Evolutionary conservation across 2,797 vertebrate species (phyloP).

Genomic region (Gastrophryne carolinensis): DNA sequence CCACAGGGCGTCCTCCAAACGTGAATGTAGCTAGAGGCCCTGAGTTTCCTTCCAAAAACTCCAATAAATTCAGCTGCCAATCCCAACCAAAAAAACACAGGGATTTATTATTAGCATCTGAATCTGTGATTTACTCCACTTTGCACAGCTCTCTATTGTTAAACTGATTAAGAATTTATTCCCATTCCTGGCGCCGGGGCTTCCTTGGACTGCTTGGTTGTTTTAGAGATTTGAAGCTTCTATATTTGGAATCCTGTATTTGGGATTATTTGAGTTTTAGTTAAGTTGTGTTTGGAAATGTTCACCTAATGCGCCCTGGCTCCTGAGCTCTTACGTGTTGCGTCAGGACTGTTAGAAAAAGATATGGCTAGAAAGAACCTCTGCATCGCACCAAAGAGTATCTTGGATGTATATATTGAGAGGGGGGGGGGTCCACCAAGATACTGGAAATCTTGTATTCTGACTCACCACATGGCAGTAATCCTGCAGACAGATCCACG

Average conservation of each 20-base stretch:
- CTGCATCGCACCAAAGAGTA: no score
- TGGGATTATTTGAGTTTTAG: conserved; percentile 39
- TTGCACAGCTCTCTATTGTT: conserved; percentile 32
- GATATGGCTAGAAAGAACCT: no score
- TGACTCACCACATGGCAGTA: no score
- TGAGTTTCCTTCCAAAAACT: neutral
- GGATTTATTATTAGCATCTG: conserved; percentile 40
- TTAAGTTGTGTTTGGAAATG: conserved; percentile 27
- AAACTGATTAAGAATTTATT: conserved; percentile 10
- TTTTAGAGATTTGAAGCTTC: conserved; percentile 34
- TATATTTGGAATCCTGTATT: conserved; percentile 43
- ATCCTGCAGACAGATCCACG: no score
- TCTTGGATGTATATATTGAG: no score
- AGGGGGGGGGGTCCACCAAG: no score
- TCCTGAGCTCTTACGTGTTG: neutral
- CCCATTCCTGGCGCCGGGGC: conserved; percentile 27
- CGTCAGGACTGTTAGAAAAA: no score
- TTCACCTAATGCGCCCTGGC: conserved; percentile 24
- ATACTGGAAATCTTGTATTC: no score
- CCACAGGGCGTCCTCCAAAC: no score
- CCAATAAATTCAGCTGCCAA: conserved; percentile 2
- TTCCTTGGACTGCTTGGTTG: conserved; percentile 22
- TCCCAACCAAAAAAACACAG: neutral
- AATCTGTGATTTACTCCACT: conserved; percentile 44
- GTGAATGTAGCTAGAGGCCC: no score